phyloP scores from a whole-genome alignment of 2,888 invertebrate species.

The Scrobipalpa costella region DNA sequence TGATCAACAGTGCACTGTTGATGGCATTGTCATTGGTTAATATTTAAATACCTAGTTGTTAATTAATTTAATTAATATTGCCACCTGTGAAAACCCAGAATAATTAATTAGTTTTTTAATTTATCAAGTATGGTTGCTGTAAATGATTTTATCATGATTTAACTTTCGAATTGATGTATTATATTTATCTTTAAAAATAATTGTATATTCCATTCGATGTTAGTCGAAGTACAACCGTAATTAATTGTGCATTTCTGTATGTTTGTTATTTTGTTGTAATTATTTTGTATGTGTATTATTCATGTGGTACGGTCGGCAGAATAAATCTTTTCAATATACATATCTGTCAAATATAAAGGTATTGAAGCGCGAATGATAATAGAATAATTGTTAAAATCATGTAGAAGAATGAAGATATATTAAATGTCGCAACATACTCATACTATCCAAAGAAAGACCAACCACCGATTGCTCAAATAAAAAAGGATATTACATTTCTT shows the following conservation, averaged over 20 bases:
- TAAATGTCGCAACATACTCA: constrained; percentile 38
- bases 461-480: constrained; percentile 52
- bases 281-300: constrained; percentile 20
- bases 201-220: constrained; percentile 37
- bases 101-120: not conserved
- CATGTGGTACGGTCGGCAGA: constrained; percentile 23
- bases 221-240: constrained; percentile 43
- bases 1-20: not conserved
- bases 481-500: constrained; percentile 22
- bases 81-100: not conserved
- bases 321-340: not conserved
- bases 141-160: constrained; percentile 16
- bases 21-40: constrained; percentile 1
- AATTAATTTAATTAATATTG: not conserved
- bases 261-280: constrained; percentile 26
- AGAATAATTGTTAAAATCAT: not conserved
- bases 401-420: not conserved
- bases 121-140: constrained; percentile 17
- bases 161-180: constrained; percentile 14
- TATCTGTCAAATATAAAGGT: not conserved
- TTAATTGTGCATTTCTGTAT: constrained; percentile 37
- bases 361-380: constrained; percentile 1
- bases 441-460: constrained; percentile 37
- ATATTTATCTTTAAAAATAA: not conserved
- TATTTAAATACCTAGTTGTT: not conserved